Conservation (phyloP, 2,113 vertebrate genomes). For the Prionailurus viverrinus region DNA sequence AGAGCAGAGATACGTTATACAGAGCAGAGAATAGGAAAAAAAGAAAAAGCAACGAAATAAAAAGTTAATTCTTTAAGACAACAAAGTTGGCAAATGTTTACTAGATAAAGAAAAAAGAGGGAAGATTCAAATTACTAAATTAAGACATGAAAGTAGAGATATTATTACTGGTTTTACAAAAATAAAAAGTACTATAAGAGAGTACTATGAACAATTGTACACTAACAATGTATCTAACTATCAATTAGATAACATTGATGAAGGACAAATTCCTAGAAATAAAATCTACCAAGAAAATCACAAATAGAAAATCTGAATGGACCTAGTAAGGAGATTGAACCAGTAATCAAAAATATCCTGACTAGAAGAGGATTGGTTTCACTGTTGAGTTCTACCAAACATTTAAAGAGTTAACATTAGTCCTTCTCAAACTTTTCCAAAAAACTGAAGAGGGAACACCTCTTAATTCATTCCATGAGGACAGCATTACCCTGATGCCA, state of each 20-base stretch:
- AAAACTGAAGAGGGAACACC: background rate
- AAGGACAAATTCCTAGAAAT: background rate
- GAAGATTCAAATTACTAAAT: conserved; percentile 13
- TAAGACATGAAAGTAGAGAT: background rate
- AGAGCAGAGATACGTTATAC: background rate
- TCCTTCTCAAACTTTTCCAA: background rate
- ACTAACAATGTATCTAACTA: background rate
- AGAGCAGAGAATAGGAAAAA: background rate
- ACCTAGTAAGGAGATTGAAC: conserved; percentile 1
- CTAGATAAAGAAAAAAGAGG: background rate
- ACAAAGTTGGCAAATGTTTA: background rate
- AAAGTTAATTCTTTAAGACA: background rate
- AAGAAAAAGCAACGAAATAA: background rate
- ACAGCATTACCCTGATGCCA: background rate
- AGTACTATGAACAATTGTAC: background rate
- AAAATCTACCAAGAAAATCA: background rate
- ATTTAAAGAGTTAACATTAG: background rate
- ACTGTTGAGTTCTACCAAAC: background rate
- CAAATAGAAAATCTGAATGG: background rate
- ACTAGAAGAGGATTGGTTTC: background rate
- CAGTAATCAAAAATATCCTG: background rate
- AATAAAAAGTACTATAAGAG: background rate
- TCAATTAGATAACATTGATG: background rate
- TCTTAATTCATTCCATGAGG: background rate
- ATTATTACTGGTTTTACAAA: background rate